phyloP scores from a whole-genome alignment of 2,888 invertebrate genomes.

The Diaprepes abbreviatus region DNA sequence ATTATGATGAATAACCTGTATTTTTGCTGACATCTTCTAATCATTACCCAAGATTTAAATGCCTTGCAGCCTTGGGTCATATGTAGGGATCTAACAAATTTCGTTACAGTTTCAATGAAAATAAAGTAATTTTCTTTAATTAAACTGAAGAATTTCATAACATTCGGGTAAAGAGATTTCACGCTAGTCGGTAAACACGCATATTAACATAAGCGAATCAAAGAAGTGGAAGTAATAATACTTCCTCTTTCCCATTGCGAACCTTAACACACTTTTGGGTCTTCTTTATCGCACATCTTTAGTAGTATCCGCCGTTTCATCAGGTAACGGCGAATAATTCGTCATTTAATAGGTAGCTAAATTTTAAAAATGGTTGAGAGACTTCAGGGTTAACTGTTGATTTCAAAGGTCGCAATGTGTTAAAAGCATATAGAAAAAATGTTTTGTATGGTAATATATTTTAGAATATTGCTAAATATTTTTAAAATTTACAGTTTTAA shows the following conservation, averaged over 20 bases:
- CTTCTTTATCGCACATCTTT: slow-evolving; percentile 40
- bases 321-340: slow-evolving; percentile 24
- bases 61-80: not conserved
- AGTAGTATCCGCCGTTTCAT: slow-evolving; percentile 44
- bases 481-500: no score
- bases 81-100: not conserved
- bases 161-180: slow-evolving; percentile 33
- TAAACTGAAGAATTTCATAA: slow-evolving; percentile 40
- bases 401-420: slow-evolving; percentile 64
- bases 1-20: no score
- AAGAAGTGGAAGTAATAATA: slow-evolving; percentile 41
- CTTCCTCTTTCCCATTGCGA: slow-evolving; percentile 44
- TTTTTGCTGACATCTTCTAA: no score
- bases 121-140: slow-evolving; percentile 45
- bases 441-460: no score
- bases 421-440: no score
- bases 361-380: not conserved
- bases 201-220: slow-evolving; percentile 19
- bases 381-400: not conserved
- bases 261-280: slow-evolving; percentile 46
- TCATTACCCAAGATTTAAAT: slow-evolving; percentile 20
- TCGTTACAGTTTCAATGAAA: slow-evolving; percentile 18
- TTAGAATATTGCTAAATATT: no score
- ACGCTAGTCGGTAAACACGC: slow-evolving; percentile 40
- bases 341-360: slow-evolving; percentile 28